Percentiles rank a stretch among this genome's conserved stretches.
phyloP scores from a whole-genome alignment of 1,140 invertebrate genomes.

The Colletes latitarsis region DNA sequence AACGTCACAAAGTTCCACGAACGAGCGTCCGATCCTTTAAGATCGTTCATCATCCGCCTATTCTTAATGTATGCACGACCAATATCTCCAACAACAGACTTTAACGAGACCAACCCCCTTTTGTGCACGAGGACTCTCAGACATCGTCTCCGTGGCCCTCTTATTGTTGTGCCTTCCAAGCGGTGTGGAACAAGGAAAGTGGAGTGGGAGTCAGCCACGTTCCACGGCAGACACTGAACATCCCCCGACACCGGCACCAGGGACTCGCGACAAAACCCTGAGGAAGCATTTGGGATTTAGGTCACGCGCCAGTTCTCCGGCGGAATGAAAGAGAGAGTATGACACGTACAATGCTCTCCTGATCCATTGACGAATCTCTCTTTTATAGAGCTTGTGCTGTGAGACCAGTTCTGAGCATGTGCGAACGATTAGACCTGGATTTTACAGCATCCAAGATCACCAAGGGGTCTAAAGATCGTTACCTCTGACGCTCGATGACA shows the following conservation, averaged over 20 bases:
- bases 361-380: conserved; percentile 56
- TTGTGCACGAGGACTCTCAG: conserved; percentile 39
- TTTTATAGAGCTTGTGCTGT: background rate
- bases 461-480: background rate
- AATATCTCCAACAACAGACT: conserved; percentile 39
- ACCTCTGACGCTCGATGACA: background rate
- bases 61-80: conserved; percentile 29
- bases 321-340: conserved; percentile 43
- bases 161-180: conserved; percentile 34
- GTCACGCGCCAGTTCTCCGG: conserved; percentile 50
- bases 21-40: background rate
- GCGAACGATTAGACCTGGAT: conserved; percentile 5
- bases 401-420: background rate
- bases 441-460: background rate
- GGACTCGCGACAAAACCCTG: conserved; percentile 36
- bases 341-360: conserved; percentile 44
- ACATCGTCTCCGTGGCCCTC: conserved; percentile 30
- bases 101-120: conserved; percentile 41
- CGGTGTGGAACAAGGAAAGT: background rate
- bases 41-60: background rate
- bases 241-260: background rate
- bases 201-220: background rate
- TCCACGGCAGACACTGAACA: conserved; percentile 19
- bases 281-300: conserved; percentile 48
- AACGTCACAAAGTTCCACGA: background rate